Base-by-base conservation (phyloP, 2,797 vertebrate species). In the Coluber constrictor region DNA sequence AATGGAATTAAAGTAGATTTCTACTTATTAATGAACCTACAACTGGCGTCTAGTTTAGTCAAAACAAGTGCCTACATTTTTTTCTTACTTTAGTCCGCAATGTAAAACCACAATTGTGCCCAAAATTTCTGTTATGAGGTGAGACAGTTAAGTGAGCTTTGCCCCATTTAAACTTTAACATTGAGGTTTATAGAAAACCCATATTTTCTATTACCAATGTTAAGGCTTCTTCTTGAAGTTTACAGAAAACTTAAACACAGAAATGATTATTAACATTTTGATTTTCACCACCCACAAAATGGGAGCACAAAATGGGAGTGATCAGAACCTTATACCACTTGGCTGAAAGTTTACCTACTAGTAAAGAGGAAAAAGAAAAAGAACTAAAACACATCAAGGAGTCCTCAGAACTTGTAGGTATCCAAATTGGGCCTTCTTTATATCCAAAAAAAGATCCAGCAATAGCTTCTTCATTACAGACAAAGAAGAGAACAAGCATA, bases 41-140 rank as follows among this genome's bases (percentile, higher is more conserved):
- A 66, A 90, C 55, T 93, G 89, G 60, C 0, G 1, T 87, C 91
- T 18, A 93, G 61, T 90, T 91, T 93, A 83, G 91, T 92, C 93
- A 92, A 92, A 91, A 93, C 92, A 94, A 94, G 60, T 90, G 79
- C 0, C 12, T 66, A 37, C 86, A 70, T 94, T 95, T 55, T 90
- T 95, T 57, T n/a, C 1, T 92, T 16, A 55, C 2, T 0, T 70
- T 70, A 70, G n/a, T 70, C 29, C 15, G 7, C 29, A 32, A 70
- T 15, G 7, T 16, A 32, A 0, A 6, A 32, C 13, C n/a, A 70
- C n/a, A 70, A 70, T 32, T n/a, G 66, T 32, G 29, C 2, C 66
- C n/a, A 70, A n/a, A 6, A 32, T 70, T 32, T 70, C n/a, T 7
- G 66, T n/a, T 18, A 7, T n/a, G 6, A 70, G 10, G 11, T 63